These are phyloP conservation scores for Drosophila neoperkinsi DNA, from an alignment of 2,888 invertebrate genomes.

Conservation along the genomic window DNA sequence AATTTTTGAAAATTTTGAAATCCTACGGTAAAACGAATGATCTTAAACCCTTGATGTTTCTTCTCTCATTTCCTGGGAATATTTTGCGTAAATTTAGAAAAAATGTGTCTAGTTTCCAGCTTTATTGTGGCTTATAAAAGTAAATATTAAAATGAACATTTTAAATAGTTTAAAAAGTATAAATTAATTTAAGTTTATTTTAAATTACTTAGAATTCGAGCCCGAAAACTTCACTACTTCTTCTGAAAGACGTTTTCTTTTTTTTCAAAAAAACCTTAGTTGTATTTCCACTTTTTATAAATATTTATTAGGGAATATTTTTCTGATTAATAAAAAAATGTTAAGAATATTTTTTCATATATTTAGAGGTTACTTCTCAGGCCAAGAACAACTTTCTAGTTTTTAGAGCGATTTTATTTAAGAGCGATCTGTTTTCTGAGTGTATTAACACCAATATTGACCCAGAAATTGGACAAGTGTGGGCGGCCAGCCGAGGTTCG, in stretches of 20 bases:
- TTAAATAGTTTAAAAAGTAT: not conserved
- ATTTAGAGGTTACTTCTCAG: not conserved
- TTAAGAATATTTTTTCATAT: no score
- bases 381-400: not conserved
- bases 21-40: not conserved
- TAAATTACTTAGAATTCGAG: not conserved
- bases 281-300: not conserved
- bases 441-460: constrained; percentile 39
- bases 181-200: not conserved
- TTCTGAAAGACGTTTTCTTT: not conserved
- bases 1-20: not conserved
- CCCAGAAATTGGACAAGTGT: constrained; percentile 53
- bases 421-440: not conserved
- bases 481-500: constrained; percentile 29
- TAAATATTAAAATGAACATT: not conserved
- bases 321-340: not conserved
- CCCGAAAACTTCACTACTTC: not conserved
- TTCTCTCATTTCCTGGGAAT: not conserved
- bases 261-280: not conserved
- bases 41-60: not conserved
- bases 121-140: not conserved
- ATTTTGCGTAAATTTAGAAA: not conserved
- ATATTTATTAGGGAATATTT: not conserved
- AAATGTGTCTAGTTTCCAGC: not conserved
- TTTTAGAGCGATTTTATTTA: not conserved